These are phyloP conservation scores for Poecilia picta DNA, from an alignment of 2,797 vertebrate species.

Conservation along the genomic window DNA sequence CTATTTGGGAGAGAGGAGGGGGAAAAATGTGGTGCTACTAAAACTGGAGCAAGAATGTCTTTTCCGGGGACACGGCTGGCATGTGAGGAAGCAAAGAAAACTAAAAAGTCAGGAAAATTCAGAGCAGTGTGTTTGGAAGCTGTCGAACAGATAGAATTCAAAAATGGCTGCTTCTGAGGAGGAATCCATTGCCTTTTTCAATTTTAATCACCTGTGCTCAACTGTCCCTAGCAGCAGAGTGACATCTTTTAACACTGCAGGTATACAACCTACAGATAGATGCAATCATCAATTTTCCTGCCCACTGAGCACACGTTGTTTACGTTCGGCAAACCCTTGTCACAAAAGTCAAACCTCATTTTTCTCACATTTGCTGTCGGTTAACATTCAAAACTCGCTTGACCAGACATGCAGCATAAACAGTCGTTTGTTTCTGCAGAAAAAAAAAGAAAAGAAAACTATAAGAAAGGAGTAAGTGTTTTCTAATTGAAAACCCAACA, in stretches of 20 bases:
- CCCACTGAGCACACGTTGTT: conserved; percentile 65
- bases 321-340: conserved; percentile 59
- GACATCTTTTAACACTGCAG: conserved; percentile 66
- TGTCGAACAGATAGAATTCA: conserved; percentile 45
- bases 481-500: not conserved
- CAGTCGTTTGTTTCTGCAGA: conserved; percentile 3
- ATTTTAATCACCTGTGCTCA: conserved; percentile 55
- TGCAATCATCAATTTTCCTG: conserved; percentile 69
- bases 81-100: conserved; percentile 45
- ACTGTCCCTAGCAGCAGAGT: conserved; percentile 53
- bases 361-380: conserved; percentile 31
- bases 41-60: conserved; percentile 62
- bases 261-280: conserved; percentile 62
- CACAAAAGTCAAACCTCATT: conserved; percentile 55
- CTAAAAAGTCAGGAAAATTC: conserved; percentile 29
- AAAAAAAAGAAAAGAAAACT: not conserved
- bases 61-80: conserved; percentile 46
- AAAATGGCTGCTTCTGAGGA: conserved; percentile 49
- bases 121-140: conserved; percentile 48
- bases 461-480: not conserved
- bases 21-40: conserved; percentile 70
- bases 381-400: conserved; percentile 32
- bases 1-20: conserved; percentile 44
- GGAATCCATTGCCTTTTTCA: conserved; percentile 46
- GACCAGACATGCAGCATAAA: conserved; percentile 31